phyloP scores from a whole-genome alignment of 1,140 invertebrate genomes.

The Leguminivora glycinivorella region DNA sequence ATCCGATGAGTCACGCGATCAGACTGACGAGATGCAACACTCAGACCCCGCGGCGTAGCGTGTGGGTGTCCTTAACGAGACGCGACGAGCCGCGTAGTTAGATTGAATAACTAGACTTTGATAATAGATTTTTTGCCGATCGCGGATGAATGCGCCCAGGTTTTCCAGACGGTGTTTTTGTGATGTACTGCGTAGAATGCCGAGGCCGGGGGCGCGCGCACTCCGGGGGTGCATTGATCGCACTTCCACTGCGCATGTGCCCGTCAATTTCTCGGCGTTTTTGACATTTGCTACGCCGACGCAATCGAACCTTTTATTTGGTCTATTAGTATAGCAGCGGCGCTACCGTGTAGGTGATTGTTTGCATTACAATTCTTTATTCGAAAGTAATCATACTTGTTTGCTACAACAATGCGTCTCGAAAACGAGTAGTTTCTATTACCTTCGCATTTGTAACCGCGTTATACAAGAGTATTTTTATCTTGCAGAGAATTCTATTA shows the following conservation, averaged over 20 bases:
- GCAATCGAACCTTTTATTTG: constrained; percentile 43
- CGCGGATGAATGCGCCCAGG: constrained; percentile 50
- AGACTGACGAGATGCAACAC: constrained; percentile 46
- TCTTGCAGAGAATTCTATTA: neutral
- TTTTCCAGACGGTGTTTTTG: constrained; percentile 66
- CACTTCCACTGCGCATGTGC: constrained; percentile 64
- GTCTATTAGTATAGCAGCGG: constrained; percentile 26
- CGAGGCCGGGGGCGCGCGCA: constrained; percentile 68
- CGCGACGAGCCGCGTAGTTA: constrained; percentile 31
- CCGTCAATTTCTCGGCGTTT: constrained; percentile 58
- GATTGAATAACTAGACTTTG: constrained; percentile 42
- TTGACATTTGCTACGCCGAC: constrained; percentile 60
- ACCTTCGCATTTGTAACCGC: constrained; percentile 6
- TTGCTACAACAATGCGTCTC: neutral
- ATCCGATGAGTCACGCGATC: constrained; percentile 70
- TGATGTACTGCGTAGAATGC: constrained; percentile 71
- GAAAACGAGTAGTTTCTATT: constrained; percentile 19
- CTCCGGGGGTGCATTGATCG: constrained; percentile 71
- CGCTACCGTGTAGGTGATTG: neutral
- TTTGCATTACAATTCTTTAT: constrained; percentile 15
- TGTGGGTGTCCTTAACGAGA: constrained; percentile 60
- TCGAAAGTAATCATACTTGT: neutral
- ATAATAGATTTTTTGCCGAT: constrained; percentile 54
- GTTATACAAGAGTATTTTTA: constrained; percentile 9
- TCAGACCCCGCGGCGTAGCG: constrained; percentile 39